These are phyloP conservation scores for Taeniopygia guttata DNA, from an alignment of 2,797 vertebrate genomes.

Conservation along the genomic window DNA sequence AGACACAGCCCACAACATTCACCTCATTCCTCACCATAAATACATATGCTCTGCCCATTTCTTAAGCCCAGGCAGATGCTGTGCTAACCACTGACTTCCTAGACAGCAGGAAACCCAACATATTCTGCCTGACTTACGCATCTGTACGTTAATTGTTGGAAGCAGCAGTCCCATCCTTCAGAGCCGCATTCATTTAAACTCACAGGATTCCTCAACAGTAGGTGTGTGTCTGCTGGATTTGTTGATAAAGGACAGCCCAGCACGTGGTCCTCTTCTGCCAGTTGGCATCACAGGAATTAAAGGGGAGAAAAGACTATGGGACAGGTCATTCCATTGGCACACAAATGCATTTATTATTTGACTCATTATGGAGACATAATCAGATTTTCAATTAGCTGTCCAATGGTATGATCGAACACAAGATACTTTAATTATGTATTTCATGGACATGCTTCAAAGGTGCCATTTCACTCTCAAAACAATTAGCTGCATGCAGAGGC, in stretches of 20 bases:
- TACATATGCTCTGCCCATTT: neutral
- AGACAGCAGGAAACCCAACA: neutral
- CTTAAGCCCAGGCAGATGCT: neutral
- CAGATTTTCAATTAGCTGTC: constrained; percentile 64
- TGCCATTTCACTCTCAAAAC: constrained; percentile 38
- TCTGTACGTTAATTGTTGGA: neutral
- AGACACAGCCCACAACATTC: neutral
- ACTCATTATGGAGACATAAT: constrained; percentile 51
- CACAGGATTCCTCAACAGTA: neutral
- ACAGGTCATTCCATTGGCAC: neutral
- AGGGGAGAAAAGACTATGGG: neutral
- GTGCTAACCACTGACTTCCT: neutral
- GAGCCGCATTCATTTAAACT: constrained; percentile 24
- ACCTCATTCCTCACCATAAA: neutral
- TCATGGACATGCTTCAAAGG: constrained; percentile 58
- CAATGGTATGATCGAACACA: neutral
- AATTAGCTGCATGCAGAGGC: constrained; percentile 27
- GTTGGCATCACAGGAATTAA: constrained; percentile 35
- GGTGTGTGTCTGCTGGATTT: neutral
- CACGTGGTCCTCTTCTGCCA: neutral
- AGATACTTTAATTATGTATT: constrained; percentile 62
- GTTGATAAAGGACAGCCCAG: constrained; percentile 53
- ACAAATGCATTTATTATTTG: constrained; percentile 40
- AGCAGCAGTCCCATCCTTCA: neutral
- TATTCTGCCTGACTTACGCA: neutral